Evolutionary conservation across 64 coral and sea anemone species (phyloP), one percentile per base, ranked within the genome.

Genomic region (Hydrozoanthus tunicans): DNA sequence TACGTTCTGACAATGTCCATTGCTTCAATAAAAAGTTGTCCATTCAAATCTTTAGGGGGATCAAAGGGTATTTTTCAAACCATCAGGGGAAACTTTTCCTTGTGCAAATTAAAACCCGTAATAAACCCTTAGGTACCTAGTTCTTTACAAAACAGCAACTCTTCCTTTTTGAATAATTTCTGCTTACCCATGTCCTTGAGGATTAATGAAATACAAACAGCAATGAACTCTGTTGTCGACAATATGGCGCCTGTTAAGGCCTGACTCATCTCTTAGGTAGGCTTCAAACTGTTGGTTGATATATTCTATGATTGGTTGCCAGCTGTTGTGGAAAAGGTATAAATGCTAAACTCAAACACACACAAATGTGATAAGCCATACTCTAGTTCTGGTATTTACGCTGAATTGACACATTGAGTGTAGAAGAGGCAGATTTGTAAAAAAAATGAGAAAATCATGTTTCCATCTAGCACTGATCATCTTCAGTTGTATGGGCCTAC

Each of bases 171-270:
- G 32, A 43, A 43, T 43, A 43, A 43, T 0, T 6, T 79, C 75
- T 70, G 63, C 91, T 64, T 90, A 98, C 96, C 96, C 96, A 86
- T 98, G 96, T 59, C 96, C 96, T 64, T 95, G 94, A 70, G 96
- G 96, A 80, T 91, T 95, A 24, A 98, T 93, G 60, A 98, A 98
- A 65, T 95, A 95, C 57, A 98, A 86, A 78, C 94, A 93, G 69
- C 96, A 98, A 57, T 98, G 96, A 65, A 98, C 96, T 84, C 96
- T 85, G 32, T 89, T 98, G 82, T 98, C 96, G 1, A 95, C 82
- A 11, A 98, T 98, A 20, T 98, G 92, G n/a, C 94, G 80, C 51
- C 96, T 84, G 73, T 98, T 98, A 6, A 98, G 77, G 7, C 96
- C 96, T 12, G 96, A 98, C 70, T 98, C 96, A 56, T 98, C 96